Evolutionary conservation across 2,888 invertebrate genomes (phyloP), one percentile per base, ranked within the genome.

Genomic region (Sminthurides aquaticus): DNA sequence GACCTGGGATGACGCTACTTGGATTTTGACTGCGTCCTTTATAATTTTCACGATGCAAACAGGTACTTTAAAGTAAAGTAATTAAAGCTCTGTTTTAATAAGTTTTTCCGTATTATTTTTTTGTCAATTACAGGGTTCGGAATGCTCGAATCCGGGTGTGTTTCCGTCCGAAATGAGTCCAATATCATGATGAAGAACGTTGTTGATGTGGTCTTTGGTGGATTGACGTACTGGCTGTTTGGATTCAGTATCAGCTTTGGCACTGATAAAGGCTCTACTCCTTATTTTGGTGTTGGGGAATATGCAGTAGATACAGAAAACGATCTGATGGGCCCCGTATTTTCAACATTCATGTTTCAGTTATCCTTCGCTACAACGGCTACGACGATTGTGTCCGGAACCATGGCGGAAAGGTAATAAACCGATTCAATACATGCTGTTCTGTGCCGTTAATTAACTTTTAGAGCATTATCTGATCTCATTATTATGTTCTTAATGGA

Each of bases 171-270:
- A 70, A 81, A 80, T 69, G 80, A 80, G 69, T 79, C 80, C 2
- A 80, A 80, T 72, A 80, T 82, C 49, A 81, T 81, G 80, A 78
- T 82, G 74, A 67, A 80, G 72, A 80, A 80, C 67, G 79, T 75
- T 55, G 78, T 79, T 15, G 81, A 82, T 68, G 78, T 82, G 15
- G 78, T 80, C 2, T 80, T 81, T 68, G 80, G 81, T 8, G 81
- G 81, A 2, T 64, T 81, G 18, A 78, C 79, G 5, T 81, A 81
- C 69, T 82, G 82, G 82, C 75, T 79, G 62, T 78, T 81, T 71
- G 76, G 76, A n/a, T 76, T 75, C 56, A 71, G 73, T n/a, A 63
- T 76, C 43, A 75, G 74, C 65, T 78, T 77, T 59, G 78, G 79
- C 3, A 71, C 73, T 15, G 77, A 75, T 15, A 63, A 71, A 0